Base-by-base conservation (phyloP, 2,113 vertebrate genomes). In the Noctilio leporinus region DNA sequence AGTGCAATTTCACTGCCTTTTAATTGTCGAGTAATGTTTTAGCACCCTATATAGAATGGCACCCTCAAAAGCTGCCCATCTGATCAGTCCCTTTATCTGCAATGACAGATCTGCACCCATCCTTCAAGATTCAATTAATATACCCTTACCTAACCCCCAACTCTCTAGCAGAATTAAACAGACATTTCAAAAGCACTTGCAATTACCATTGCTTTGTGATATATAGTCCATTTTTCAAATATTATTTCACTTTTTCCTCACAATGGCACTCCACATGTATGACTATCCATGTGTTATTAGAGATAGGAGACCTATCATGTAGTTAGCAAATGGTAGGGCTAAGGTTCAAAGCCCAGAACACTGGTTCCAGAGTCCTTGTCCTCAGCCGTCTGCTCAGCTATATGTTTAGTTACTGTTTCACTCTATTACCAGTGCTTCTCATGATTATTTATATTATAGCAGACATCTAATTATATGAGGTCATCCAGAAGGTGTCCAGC, bases 61-160 rank as follows among this genome's bases (percentile, higher is more conserved):
- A 81, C 84, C 95, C 95, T 95, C n/a, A 47, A 87, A 97, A 84
- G 95, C n/a, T 85, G 72, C 51, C 95, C 95, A 93, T 96, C 96
- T 97, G 95, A 95, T 95, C 94, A 81, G 40, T 24, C 47, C 33
- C 24, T 10, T 96, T 92, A 80, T 77, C 76, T 72, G 15, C 70
- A 62, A 72, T 93, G 89, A 89, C 94, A 95, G 90, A 93, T 95
- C 47, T n/a, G 81, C 43, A 84, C 7, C 51, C 81, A 85, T 82
- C 49, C 77, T 86, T 95, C 94, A 95, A 93, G 85, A 78, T 40
- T 95, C 90, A 92, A 90, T 95, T 87, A 95, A 75, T 77, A 72
- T 10, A 69, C 55, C 80, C 49, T 17, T 26, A 33, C 7, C 35
- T 38, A 28, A 53, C 14, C 28, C 33, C 38, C 47, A 84, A 22